Evolutionary conservation across 64 coral and sea anemone species (phyloP), one percentile per base, ranked within the genome.

Genomic region (Montipora capricornis): DNA sequence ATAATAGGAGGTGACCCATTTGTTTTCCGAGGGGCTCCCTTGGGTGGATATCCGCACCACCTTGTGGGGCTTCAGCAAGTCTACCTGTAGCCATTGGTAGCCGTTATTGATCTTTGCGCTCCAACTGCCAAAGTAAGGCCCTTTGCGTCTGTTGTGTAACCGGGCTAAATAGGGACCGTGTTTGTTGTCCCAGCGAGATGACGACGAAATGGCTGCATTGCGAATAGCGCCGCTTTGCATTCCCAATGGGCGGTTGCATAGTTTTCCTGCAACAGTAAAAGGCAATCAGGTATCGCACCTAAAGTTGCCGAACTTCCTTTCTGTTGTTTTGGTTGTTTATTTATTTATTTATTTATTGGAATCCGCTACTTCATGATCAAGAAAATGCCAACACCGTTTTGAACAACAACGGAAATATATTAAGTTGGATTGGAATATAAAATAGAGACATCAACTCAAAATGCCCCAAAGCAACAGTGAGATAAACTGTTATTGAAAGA

Each of bases 1-100:
- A 62, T 85, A 94, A 75, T 94, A 94, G 13, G 81, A 82, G n/a
- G 55, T 94, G 19, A 94, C 93, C 93, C 93, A 94, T 49, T 84
- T 87, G 37, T 64, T 80, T 17, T 29, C 55, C 7, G 80, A 81
- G 58, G 88, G 87, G 64, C 79, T 52, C 6, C 93, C 93, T 53
- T 94, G 93, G 62, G 87, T 94, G 8, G 93, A 88, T 24, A 94
- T 59, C 17, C 70, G 73, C 13, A 89, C 88, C 5, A 94, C 68
- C 68, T 89, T 94, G 15, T 87, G 81, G 24, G 93, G 80, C 6
- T 79, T 47, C 22, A 15, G 19, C 8, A 94, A 83, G 87, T 90
- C 53, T 16, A 94, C 67, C 69, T 94, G 73, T 12, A 94, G 77
- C 93, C 93, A 94, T 78, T 94, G 93, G 58, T 90, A 83, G 16